These are phyloP conservation scores for Bhutanitis thaidina DNA, from an alignment of 2,888 invertebrate genomes.

Conservation along the genomic window DNA sequence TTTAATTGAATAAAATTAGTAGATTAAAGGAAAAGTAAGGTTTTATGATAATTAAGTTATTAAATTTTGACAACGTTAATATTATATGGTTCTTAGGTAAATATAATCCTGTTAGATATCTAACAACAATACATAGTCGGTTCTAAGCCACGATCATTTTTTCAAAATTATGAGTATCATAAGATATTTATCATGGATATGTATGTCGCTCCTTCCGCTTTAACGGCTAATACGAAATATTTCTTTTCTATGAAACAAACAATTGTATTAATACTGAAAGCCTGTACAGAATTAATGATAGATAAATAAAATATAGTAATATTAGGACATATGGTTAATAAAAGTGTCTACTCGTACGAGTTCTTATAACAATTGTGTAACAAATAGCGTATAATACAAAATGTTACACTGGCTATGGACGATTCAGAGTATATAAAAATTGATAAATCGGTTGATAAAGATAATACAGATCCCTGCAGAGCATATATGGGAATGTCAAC, in stretches of 20 bases:
- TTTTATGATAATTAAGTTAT: too few species aligned
- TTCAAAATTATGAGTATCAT: too few species aligned
- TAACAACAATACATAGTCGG: too few species aligned
- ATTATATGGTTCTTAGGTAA: too few species aligned
- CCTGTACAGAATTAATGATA: constrained; percentile 13
- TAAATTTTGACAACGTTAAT: too few species aligned
- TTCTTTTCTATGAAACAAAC: constrained; percentile 9
- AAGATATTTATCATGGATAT: too few species aligned
- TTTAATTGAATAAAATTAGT: too few species aligned
- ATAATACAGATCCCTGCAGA: constrained; percentile 42
- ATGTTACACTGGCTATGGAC: constrained; percentile 28
- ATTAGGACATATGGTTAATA: constrained; percentile 19
- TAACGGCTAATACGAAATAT: background rate
- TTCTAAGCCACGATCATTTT: too few species aligned
- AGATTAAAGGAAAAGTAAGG: too few species aligned
- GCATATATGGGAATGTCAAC: constrained; percentile 2
- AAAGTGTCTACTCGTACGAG: constrained; percentile 28
- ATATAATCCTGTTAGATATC: too few species aligned
- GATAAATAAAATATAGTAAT: constrained; percentile 13
- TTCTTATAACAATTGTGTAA: constrained; percentile 32
- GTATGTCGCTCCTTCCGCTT: too few species aligned
- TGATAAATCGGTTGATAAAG: constrained; percentile 65
- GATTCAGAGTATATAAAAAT: constrained; percentile 39
- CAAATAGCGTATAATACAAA: constrained; percentile 26
- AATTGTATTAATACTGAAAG: constrained; percentile 5